Evolutionary conservation across 2,888 invertebrate species (phyloP).

Genomic region (Reticulitermes lucifugus): DNA sequence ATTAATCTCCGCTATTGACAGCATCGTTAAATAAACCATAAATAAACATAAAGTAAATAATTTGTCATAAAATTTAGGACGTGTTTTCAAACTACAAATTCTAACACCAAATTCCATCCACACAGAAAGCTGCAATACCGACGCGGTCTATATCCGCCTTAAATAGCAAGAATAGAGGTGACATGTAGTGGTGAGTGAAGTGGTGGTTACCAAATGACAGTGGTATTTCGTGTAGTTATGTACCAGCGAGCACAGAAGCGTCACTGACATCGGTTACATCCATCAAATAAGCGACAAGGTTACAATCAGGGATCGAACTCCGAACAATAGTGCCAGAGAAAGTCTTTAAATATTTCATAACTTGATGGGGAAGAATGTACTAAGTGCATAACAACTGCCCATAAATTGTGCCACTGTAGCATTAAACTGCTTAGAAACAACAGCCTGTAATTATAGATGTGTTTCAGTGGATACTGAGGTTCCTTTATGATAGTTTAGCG

Average conservation of each 20-base stretch:
- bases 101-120: too few species aligned
- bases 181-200: background rate
- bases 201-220: background rate
- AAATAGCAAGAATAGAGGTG: background rate
- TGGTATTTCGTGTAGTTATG: background rate
- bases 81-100: too few species aligned
- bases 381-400: background rate
- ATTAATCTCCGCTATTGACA: too few species aligned
- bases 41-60: too few species aligned
- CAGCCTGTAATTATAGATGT: background rate
- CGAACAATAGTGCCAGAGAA: background rate
- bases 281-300: background rate
- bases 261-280: background rate
- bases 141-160: background rate
- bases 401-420: background rate
- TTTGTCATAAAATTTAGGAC: too few species aligned
- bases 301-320: conserved; percentile 15
- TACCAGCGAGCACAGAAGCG: background rate
- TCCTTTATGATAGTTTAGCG: background rate
- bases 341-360: background rate
- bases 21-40: too few species aligned
- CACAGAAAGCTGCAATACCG: too few species aligned
- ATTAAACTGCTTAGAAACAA: background rate
- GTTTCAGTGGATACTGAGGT: background rate
- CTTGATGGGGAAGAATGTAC: background rate